Conservation (phyloP, 1,140 invertebrate genomes). For the Sipha flava region DNA sequence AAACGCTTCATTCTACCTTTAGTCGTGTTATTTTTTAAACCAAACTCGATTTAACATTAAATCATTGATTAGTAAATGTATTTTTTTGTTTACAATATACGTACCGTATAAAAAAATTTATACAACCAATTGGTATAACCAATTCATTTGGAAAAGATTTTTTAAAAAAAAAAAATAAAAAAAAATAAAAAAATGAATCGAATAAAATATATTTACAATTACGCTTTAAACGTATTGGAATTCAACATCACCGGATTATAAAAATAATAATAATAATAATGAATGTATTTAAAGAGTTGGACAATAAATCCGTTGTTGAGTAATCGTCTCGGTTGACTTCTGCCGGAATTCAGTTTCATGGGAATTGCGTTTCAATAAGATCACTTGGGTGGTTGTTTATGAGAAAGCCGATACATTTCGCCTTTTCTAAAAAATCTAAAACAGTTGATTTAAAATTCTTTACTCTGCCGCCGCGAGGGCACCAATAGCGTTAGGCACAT, state of each 20-base stretch:
- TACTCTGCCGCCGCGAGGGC: too few species aligned
- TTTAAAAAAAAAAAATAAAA: neutral
- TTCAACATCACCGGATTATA: neutral
- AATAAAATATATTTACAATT: neutral
- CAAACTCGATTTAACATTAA: too few species aligned
- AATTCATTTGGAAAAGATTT: neutral
- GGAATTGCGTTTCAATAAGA: neutral
- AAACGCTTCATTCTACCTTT: too few species aligned
- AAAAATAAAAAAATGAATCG: neutral
- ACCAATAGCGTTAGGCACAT: neutral
- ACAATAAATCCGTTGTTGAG: neutral
- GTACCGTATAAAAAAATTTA: too few species aligned
- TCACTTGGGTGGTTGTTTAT: neutral
- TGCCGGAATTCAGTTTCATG: neutral
- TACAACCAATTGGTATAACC: too few species aligned
- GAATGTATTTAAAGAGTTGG: neutral
- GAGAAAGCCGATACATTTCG: neutral
- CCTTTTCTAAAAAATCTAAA: neutral
- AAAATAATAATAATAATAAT: neutral
- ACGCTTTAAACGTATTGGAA: neutral
- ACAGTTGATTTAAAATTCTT: neutral
- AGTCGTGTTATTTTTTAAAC: too few species aligned
- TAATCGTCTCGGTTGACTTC: neutral
- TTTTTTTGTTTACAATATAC: too few species aligned
- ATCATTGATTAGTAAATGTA: too few species aligned